Conservation (phyloP, 2,797 vertebrate genomes). For the Delichon dasypus region DNA sequence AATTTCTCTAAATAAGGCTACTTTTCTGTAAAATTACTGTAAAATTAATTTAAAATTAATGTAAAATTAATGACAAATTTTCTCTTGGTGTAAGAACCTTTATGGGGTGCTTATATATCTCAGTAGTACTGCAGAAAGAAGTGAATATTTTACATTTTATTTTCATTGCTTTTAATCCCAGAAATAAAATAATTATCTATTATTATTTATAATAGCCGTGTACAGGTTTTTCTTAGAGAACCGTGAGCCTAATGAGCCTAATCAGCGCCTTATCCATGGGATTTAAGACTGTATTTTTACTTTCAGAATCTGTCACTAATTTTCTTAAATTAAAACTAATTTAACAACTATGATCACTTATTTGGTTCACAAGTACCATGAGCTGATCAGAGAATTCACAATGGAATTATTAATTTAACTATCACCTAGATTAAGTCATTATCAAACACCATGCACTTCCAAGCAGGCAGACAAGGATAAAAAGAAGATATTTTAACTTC, state of each 20-base stretch:
- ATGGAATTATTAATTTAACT: not conserved
- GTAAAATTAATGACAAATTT: not conserved
- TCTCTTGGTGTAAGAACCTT: not conserved
- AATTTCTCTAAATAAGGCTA: not conserved
- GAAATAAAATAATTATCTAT: not conserved
- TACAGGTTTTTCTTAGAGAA: not conserved
- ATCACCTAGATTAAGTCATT: not conserved
- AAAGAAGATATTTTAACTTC: not conserved
- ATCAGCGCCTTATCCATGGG: not conserved
- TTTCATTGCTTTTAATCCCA: not conserved
- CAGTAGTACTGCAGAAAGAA: not conserved
- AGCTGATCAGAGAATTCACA: not conserved
- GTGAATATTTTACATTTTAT: not conserved
- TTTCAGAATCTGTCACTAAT: not conserved
- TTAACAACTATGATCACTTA: not conserved
- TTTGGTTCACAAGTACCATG: not conserved
- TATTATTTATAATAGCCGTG: not conserved
- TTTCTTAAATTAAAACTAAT: not conserved
- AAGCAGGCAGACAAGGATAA: not conserved
- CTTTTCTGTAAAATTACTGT: not conserved
- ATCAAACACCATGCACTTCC: not conserved
- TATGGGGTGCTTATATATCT: not conserved
- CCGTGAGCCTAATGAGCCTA: not conserved
- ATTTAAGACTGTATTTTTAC: not conserved
- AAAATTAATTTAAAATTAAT: not conserved